Percentiles rank a stretch among this genome's conserved stretches.
Conservation (phyloP, 1,140 invertebrate genomes). For the Aphelinus atriplicis region DNA sequence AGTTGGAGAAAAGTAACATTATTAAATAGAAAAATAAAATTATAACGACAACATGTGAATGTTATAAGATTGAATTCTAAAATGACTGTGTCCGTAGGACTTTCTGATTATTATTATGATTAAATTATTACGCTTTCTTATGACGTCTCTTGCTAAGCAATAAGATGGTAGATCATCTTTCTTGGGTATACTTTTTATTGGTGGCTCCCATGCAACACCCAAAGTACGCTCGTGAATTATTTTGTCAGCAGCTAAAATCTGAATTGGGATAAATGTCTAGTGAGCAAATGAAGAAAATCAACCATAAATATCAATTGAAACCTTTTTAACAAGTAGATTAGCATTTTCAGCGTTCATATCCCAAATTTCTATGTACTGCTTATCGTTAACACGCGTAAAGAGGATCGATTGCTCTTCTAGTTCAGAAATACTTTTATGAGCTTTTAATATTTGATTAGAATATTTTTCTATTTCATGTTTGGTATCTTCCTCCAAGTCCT, state of each 20-base stretch:
- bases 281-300: no score
- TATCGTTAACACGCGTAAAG: slow-evolving; percentile 72
- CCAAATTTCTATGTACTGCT: slow-evolving; percentile 70
- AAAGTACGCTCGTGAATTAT: slow-evolving; percentile 77
- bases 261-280: slow-evolving; percentile 31
- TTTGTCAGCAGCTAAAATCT: slow-evolving; percentile 72
- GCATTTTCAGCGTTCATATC: slow-evolving; percentile 75
- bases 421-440: slow-evolving; percentile 73
- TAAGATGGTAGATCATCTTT: slow-evolving; percentile 59
- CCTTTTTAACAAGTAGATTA: slow-evolving; percentile 67
- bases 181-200: slow-evolving; percentile 54
- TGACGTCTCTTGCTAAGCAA: slow-evolving; percentile 44
- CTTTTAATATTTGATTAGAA: slow-evolving; percentile 70
- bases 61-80: background rate
- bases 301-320: background rate
- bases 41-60: background rate
- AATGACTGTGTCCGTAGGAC: background rate
- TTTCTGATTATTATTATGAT: background rate
- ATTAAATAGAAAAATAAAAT: background rate
- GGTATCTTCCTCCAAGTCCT: slow-evolving; percentile 70
- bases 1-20: no score
- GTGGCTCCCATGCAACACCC: slow-evolving; percentile 70
- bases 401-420: slow-evolving; percentile 74
- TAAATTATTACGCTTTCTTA: slow-evolving; percentile 49
- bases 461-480: slow-evolving; percentile 68